Evolutionary conservation across 2,113 vertebrate genomes (phyloP), one percentile per base, ranked within the genome.

Genomic region (Tupaia chinensis): DNA sequence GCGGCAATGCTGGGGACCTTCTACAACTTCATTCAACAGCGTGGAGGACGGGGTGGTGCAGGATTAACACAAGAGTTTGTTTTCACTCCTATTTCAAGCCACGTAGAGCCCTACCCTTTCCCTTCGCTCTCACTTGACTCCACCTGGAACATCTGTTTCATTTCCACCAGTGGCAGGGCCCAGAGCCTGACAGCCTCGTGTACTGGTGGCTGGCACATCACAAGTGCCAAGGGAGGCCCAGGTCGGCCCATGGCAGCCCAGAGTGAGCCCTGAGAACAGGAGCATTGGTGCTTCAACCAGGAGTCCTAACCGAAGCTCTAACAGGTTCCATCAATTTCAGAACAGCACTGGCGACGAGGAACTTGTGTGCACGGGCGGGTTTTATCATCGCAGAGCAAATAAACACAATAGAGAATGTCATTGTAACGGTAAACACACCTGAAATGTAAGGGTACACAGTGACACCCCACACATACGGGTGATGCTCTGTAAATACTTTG

Each of bases 271-370:
- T 27, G 11, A 56, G 44, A 61, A 78, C 12, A 94, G 60, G 95
- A 77, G 34, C 22, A n/a, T 22, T 77, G 93, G 53, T 76, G 56
- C 66, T 34, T 54, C 69, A 85, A 73, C 25, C 77, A 86, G 17
- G 7, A 44, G 27, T 89, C 54, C 34, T 92, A 95, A 93, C 63
- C 29, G 70, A 96, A 89, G 73, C 79, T 98, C 97, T 70, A 84
- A 82, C 27, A 60, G 77, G 60, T 92, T 82, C 90, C 79, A 80
- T 95, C 88, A 88, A 95, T 73, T 89, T 97, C 96, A 98, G 95
- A 98, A 97, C 97, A 98, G 96, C 93, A 98, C 81, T 97, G 97
- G 88, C 97, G 98, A 98, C 98, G 97, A 97, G 97, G 98, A 98
- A 98, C 96, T 88, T 97, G 58, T 97, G 98, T 90, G 98, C 97